Conservation (phyloP, 92 coral and sea anemone species). For the Heliopora coerulea region DNA sequence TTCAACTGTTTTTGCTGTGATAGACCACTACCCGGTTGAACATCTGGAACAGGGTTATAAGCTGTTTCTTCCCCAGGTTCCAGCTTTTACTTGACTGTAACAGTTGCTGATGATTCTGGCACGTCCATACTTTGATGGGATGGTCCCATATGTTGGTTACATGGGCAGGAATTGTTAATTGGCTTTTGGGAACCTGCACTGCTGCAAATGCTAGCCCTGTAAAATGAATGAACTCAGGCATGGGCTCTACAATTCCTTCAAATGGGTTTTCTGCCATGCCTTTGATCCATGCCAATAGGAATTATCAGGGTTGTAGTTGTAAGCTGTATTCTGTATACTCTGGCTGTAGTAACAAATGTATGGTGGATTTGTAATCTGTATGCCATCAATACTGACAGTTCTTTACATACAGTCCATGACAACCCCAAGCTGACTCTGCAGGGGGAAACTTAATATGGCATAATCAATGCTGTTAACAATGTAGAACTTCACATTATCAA, state of each 20-base stretch:
- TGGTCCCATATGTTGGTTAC: constrained; percentile 54
- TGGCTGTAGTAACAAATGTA: constrained; percentile 1
- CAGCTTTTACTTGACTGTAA: no score
- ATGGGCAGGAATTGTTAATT: constrained; percentile 44
- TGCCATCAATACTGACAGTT: constrained; percentile 33
- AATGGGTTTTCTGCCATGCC: constrained; percentile 19
- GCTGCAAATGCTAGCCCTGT: constrained; percentile 52
- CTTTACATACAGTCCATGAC: constrained; percentile 40
- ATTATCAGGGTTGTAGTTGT: neutral
- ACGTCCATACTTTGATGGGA: constrained; percentile 52
- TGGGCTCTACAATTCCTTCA: constrained; percentile 44
- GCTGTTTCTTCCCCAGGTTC: no score
- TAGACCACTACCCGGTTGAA: constrained; percentile 20
- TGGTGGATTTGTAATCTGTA: constrained; percentile 29
- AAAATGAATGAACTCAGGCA: constrained; percentile 34
- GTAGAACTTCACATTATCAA: constrained; percentile 35
- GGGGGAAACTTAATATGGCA: constrained; percentile 40
- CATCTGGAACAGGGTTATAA: constrained; percentile 11
- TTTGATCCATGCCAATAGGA: constrained; percentile 20
- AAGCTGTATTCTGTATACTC: neutral
- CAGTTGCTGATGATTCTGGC: constrained; percentile 29
- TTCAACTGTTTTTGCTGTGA: constrained; percentile 25
- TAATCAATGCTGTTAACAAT: constrained; percentile 15
- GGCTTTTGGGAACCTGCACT: constrained; percentile 43
- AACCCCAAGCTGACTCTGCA: constrained; percentile 45